A percentile compares a stretch with the other conserved stretches of the same genome.
Conservation (phyloP, 1,140 invertebrate genomes). For the Drosophila kikkawai region DNA sequence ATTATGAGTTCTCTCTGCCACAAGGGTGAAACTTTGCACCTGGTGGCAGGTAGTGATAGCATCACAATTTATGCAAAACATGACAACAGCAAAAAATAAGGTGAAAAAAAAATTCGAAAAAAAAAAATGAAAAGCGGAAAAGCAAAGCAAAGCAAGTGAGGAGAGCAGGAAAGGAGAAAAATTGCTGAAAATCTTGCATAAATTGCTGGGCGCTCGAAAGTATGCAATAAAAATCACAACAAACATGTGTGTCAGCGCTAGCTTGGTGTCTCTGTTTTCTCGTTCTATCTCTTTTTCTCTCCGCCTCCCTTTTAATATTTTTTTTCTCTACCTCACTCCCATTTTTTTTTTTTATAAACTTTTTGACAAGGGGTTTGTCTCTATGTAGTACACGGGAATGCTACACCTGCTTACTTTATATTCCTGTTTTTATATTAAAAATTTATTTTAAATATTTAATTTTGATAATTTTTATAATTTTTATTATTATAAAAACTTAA, state of each 20-base stretch:
- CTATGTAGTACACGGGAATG: background rate
- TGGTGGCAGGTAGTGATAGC: conserved; percentile 35
- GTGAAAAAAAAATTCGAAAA: background rate
- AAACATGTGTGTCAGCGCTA: conserved; percentile 58
- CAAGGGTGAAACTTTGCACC: conserved; percentile 35
- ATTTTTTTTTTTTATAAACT: background rate
- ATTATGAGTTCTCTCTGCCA: conserved; percentile 38
- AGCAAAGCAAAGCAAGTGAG: conserved; percentile 5
- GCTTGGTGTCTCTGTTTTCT: background rate
- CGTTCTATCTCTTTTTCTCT: background rate
- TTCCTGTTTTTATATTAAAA: background rate
- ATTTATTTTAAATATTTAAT: background rate
- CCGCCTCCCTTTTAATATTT: background rate
- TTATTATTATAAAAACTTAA: no score
- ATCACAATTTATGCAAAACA: conserved; percentile 77
- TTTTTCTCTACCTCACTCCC: conserved; percentile 1
- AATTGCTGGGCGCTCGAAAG: conserved; percentile 64
- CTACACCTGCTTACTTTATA: background rate
- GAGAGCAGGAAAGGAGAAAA: conserved; percentile 10
- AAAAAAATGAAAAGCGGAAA: conserved; percentile 12
- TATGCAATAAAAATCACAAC: conserved; percentile 80
- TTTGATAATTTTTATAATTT: no score
- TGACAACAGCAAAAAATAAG: conserved; percentile 36
- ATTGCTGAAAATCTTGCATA: conserved; percentile 72
- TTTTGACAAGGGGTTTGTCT: conserved; percentile 21